Evolutionary conservation across 2,113 vertebrate species (phyloP).

Genomic region (Trogon melanurus): DNA sequence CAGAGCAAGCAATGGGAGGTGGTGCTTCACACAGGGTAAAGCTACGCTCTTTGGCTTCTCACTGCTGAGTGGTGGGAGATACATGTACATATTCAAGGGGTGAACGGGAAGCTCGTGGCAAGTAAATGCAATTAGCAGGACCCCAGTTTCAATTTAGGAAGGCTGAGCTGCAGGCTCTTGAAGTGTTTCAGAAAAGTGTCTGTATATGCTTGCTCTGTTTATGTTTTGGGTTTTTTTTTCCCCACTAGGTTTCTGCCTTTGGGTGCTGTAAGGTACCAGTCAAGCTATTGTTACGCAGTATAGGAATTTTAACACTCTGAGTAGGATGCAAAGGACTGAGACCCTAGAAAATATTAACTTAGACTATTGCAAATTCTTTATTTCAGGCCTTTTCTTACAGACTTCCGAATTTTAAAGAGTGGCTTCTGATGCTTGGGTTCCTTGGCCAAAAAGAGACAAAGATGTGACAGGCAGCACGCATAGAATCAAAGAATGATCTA

Average conservation of each 20-base stretch:
- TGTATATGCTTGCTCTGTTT: neutral
- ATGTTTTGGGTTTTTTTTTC: accelerated
- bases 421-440: neutral
- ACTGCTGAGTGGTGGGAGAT: neutral
- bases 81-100: accelerated
- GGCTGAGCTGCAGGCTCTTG: neutral
- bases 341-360: neutral
- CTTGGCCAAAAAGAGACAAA: neutral
- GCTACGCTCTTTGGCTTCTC: accelerated
- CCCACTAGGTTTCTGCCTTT: neutral
- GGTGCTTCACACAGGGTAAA: accelerated
- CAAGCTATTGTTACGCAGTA: neutral
- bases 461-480: neutral
- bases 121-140: neutral
- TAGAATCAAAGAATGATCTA: too few species aligned
- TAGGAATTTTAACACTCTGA: neutral
- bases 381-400: neutral
- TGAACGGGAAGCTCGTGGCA: neutral
- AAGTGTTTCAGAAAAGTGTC: neutral
- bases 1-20: neutral
- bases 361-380: neutral
- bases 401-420: neutral
- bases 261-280: neutral
- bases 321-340: neutral
- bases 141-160: neutral